phyloP scores from a whole-genome alignment of 2,888 invertebrate genomes.

The Tillus elongatus region DNA sequence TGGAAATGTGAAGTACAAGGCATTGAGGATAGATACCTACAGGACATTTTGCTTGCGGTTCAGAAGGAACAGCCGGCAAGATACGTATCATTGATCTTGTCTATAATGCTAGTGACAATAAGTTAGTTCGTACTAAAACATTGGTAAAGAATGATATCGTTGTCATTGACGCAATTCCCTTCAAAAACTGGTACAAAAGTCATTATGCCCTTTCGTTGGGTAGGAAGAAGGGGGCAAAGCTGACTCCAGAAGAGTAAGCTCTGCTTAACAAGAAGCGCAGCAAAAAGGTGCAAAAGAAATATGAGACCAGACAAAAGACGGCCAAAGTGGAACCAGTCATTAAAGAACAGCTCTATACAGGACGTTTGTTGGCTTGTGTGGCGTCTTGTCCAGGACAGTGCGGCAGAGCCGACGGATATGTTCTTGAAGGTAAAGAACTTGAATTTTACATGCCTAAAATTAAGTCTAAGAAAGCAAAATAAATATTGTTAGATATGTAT shows the following conservation, averaged over 20 bases:
- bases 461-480: slow-evolving; percentile 95
- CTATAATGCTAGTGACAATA: slow-evolving; percentile 98
- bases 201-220: slow-evolving; percentile 94
- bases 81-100: slow-evolving; percentile 99
- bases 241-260: slow-evolving; percentile 92
- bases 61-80: slow-evolving; percentile 91
- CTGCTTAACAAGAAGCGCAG: slow-evolving; percentile 90
- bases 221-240: slow-evolving; percentile 92
- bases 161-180: slow-evolving; percentile 94
- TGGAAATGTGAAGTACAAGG: slow-evolving; percentile 93
- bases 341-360: slow-evolving; percentile 95
- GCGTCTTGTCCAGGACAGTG: slow-evolving; percentile 97
- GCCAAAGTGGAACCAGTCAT: slow-evolving; percentile 90
- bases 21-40: slow-evolving; percentile 90
- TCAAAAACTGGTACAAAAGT: slow-evolving; percentile 98
- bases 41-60: slow-evolving; percentile 99
- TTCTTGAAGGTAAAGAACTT: slow-evolving; percentile 98
- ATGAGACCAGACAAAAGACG: slow-evolving; percentile 80
- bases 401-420: slow-evolving; percentile 95
- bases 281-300: too few species aligned
- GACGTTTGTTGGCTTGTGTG: slow-evolving; percentile 90
- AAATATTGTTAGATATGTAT: too few species aligned
- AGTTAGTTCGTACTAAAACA: slow-evolving; percentile 98
- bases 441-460: slow-evolving; percentile 98
- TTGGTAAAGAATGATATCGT: slow-evolving; percentile 98